Conservation (phyloP, 2,113 vertebrate genomes). For the Falco punctatus region DNA sequence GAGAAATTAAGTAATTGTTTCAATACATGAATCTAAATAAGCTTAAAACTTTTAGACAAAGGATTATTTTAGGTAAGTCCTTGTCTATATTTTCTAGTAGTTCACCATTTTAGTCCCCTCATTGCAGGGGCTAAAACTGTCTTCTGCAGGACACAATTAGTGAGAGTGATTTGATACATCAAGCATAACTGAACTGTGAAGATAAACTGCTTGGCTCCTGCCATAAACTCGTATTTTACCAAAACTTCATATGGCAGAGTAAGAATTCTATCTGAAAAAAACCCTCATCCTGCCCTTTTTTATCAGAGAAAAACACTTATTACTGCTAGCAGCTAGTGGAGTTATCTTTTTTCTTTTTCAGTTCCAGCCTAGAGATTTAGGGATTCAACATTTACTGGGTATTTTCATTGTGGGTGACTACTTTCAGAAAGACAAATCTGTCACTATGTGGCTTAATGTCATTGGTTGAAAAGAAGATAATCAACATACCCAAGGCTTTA, state of each 20-base stretch:
- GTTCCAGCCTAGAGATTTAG: not conserved
- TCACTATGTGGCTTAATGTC: not conserved
- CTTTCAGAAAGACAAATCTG: not conserved
- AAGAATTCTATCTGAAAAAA: not conserved
- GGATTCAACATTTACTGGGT: not conserved
- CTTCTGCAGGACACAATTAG: not conserved
- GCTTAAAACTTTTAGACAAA: not conserved
- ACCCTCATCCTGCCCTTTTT: not conserved
- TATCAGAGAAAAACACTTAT: not conserved
- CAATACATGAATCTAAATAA: not conserved
- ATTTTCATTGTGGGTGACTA: not conserved
- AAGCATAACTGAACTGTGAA: not conserved
- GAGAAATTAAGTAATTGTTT: not conserved
- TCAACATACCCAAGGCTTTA: constrained; percentile 91
- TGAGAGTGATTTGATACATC: not conserved
- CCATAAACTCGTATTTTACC: not conserved
- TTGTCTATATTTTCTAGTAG: not conserved
- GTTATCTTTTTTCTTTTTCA: not conserved
- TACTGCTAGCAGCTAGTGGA: not conserved
- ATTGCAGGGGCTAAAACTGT: not conserved
- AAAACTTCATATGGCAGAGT: not conserved
- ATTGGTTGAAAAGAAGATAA: not conserved
- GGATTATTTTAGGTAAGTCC: not conserved
- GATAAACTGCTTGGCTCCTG: not conserved
- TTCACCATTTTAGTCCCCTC: not conserved